phyloP scores from a whole-genome alignment of 1,140 invertebrate species.

The Ceratina australensis region DNA sequence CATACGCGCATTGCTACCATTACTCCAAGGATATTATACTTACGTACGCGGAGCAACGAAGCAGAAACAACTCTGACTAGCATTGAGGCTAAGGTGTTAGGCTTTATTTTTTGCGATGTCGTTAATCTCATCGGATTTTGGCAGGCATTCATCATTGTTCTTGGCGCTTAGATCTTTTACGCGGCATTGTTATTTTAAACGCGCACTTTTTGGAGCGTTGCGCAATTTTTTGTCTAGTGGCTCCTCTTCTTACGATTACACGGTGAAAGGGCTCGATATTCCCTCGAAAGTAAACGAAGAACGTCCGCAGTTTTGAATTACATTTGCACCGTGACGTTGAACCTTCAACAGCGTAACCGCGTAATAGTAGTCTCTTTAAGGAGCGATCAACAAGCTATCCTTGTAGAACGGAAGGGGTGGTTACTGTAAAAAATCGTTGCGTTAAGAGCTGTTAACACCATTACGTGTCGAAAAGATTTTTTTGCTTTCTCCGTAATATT shows the following conservation, averaged over 20 bases:
- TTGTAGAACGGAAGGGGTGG: background rate
- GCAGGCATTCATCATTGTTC: slow-evolving; percentile 23
- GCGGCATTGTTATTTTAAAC: slow-evolving; percentile 39
- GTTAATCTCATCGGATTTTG: slow-evolving; percentile 24
- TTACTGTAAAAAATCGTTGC: background rate
- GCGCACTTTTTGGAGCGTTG: background rate
- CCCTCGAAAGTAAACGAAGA: background rate
- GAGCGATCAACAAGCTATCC: slow-evolving; percentile 51
- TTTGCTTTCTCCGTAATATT: background rate
- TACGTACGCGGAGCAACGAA: background rate
- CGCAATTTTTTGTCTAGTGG: background rate
- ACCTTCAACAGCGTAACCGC: slow-evolving; percentile 58
- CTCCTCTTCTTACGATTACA: background rate
- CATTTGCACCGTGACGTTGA: slow-evolving; percentile 58
- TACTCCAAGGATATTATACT: background rate
- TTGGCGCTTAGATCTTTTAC: slow-evolving; percentile 12
- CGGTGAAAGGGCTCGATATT: background rate
- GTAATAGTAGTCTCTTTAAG: slow-evolving; percentile 62
- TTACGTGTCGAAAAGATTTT: background rate
- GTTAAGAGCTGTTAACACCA: background rate
- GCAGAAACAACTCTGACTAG: background rate
- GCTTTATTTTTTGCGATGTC: slow-evolving; percentile 16
- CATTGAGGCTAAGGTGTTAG: too few species aligned
- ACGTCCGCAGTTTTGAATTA: slow-evolving; percentile 1
- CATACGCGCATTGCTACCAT: background rate